phyloP scores from a whole-genome alignment of 2,797 vertebrate species.

The Lindbergichthys nudifrons region DNA sequence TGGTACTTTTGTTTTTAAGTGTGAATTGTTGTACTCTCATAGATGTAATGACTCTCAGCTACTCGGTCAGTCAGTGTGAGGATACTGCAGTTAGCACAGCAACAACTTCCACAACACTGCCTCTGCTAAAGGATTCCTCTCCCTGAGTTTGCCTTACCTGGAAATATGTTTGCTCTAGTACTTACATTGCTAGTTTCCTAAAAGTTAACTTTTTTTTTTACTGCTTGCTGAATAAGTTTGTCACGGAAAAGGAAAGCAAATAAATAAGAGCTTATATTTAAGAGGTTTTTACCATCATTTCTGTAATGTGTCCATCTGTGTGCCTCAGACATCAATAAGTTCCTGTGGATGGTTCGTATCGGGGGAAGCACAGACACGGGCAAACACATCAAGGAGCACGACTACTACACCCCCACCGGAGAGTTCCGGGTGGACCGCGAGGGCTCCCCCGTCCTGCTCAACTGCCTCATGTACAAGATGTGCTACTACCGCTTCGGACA shows the following conservation, averaged over 20 bases:
- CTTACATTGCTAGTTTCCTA: not conserved
- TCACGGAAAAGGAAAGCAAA: not conserved
- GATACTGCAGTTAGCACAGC: not conserved
- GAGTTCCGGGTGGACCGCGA: conserved; percentile 98
- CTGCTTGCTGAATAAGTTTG: not conserved
- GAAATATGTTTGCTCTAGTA: not conserved
- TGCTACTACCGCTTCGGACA: conserved; percentile 99
- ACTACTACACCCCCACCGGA: conserved; percentile 97
- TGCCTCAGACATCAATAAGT: conserved; percentile 95
- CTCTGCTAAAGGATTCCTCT: too few species aligned
- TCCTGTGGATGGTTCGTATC: conserved; percentile 99
- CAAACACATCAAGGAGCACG: conserved; percentile 97
- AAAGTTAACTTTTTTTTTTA: too few species aligned
- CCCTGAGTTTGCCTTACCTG: too few species aligned
- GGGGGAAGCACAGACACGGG: conserved; percentile 98
- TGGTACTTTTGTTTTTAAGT: not conserved
- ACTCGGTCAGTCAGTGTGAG: too few species aligned
- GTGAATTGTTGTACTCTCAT: not conserved
- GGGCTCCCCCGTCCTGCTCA: conserved; percentile 96
- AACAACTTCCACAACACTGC: too few species aligned
- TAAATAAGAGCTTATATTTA: not conserved
- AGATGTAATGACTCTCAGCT: not conserved
- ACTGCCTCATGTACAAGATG: conserved; percentile 99
- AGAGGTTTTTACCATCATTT: not conserved
- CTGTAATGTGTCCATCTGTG: conserved; percentile 11